phyloP scores from a whole-genome alignment of 2,797 vertebrate genomes.

The Gastrophryne carolinensis region DNA sequence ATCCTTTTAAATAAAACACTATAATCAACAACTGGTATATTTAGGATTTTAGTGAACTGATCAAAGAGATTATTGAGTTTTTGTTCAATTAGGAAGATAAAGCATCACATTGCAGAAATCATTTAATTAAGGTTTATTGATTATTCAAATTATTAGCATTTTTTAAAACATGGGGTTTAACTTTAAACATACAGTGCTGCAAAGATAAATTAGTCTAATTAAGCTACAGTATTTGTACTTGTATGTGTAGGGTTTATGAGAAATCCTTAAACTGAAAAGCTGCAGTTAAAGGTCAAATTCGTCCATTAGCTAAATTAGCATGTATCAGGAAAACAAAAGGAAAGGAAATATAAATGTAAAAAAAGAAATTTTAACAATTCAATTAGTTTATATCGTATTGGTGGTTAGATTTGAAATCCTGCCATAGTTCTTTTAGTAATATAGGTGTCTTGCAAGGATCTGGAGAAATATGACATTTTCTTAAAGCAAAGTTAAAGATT shows the following conservation, averaged over 20 bases:
- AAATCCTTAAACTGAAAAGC: neutral
- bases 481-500: too few species aligned
- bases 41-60: neutral
- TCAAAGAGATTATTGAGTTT: conserved; percentile 12
- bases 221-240: too few species aligned
- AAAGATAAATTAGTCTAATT: conserved; percentile 30
- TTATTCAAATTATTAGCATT: conserved; percentile 26
- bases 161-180: conserved; percentile 27
- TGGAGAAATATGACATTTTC: too few species aligned
- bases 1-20: neutral
- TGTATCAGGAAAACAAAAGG: too few species aligned
- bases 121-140: conserved; percentile 14
- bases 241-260: conserved; percentile 6
- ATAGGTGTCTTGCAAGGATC: too few species aligned
- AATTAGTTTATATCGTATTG: too few species aligned
- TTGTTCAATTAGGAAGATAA: conserved; percentile 11
- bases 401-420: too few species aligned
- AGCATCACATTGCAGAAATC: conserved; percentile 2
- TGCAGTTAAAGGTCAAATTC: neutral
- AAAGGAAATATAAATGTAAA: too few species aligned
- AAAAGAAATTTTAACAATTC: too few species aligned
- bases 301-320: neutral
- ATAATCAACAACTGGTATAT: neutral
- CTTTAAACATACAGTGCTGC: conserved; percentile 22
- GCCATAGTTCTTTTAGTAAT: too few species aligned